A percentile compares a stretch with the other conserved stretches of the same genome.
Conservation (phyloP, 2,113 vertebrate species). For the Bubo blakistoni region DNA sequence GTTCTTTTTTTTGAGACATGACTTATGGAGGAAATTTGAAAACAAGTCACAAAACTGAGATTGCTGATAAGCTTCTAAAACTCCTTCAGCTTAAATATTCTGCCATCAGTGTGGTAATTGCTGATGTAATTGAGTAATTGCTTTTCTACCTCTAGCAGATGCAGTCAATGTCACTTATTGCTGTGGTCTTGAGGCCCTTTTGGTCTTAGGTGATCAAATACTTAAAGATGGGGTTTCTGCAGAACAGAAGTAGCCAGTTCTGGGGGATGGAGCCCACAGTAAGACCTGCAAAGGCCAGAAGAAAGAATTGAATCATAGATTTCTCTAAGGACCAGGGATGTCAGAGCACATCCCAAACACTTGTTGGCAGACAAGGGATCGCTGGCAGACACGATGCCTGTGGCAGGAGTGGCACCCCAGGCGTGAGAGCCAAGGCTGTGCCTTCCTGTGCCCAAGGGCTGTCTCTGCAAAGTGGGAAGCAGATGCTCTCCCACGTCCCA, state of each 20-base stretch:
- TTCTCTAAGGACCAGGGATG: background rate
- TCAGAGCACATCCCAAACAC: background rate
- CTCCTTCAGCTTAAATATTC: background rate
- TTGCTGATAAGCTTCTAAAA: conserved; percentile 6
- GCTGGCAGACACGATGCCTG: rapidly evolving
- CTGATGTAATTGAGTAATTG: background rate
- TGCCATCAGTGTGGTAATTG: background rate
- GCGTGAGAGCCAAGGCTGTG: rapidly evolving
- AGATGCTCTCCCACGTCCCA: rapidly evolving
- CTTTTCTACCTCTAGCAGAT: background rate
- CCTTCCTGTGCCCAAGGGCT: background rate
- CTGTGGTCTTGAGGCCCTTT: background rate
- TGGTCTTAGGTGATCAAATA: background rate
- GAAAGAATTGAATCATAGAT: background rate
- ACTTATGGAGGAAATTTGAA: background rate
- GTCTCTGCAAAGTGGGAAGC: background rate
- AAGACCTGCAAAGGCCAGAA: background rate
- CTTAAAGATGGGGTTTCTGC: background rate
- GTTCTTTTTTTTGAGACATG: background rate
- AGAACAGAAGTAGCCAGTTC: background rate
- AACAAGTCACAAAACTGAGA: conserved; percentile 3
- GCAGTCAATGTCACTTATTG: background rate
- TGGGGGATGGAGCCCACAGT: background rate
- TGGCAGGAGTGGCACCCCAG: background rate
- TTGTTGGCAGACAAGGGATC: rapidly evolving